Base-by-base conservation (phyloP, 2,797 vertebrate species). In the Cyprinella venusta region DNA sequence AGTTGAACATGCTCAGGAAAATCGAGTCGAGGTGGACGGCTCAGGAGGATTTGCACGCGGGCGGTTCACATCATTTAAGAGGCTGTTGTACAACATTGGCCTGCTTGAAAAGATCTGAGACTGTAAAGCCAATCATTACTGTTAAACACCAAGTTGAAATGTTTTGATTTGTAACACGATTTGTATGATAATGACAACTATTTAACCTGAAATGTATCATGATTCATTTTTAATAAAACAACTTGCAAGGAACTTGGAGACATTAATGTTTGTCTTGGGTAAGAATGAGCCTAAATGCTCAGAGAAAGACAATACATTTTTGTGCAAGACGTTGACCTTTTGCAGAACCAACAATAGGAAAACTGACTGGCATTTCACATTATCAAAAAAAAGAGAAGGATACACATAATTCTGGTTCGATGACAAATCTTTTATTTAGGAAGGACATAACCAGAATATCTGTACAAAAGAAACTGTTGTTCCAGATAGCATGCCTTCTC, bases 391-490 rank as follows among this genome's bases (percentile, higher is more conserved):
- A 83, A 24, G 18, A 26, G 9, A 1, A 19, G 1, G 38, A 50
- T 52, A 4, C 3, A 15, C 8, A 70, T 8, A 56, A 63, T 83
- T 86, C 72, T 86, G 80, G 67, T 92, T 90, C 89, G 84, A 92
- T 92, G 84, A 88, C 65, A 89, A 91, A 92, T 92, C 87, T 89
- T 95, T 95, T 94, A 95, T 94, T 93, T 88, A 90, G 71, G 84
- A 93, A 94, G 89, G 90, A 85, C 64, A 93, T 88, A 91, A 91
- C 90, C 91, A 92, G 91, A 93, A 89, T 91, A 89, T 94, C 90
- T 95, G 92, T 94, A 95, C 92, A 95, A 94, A 94, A 93, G 65
- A 72, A 50, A 90, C 86, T 84, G 85, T 88, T 87, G 91, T 89
- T 92, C 89, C 89, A 91, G 88, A 90, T 88, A 87, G 89, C 90